Conservation (phyloP, 2,888 invertebrate species). For the Nomada hirtipes region DNA sequence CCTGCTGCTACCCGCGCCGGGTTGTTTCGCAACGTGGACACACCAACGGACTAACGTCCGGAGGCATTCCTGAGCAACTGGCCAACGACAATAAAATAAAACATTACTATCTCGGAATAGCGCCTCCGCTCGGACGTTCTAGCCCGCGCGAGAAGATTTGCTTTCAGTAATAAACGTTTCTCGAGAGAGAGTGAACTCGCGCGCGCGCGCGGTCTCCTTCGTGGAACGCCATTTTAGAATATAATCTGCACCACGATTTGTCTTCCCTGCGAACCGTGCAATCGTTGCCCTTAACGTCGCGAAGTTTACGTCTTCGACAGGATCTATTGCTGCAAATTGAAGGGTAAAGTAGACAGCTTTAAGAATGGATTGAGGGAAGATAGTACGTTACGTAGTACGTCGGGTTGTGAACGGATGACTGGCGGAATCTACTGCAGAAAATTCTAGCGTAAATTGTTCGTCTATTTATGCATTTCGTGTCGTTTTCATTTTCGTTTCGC, state of each 20-base stretch:
- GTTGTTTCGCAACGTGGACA: slow-evolving; percentile 35
- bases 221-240: slow-evolving; percentile 49
- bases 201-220: background rate
- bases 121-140: slow-evolving; percentile 63
- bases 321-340: slow-evolving; percentile 1
- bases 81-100: slow-evolving; percentile 81
- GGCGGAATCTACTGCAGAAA: background rate
- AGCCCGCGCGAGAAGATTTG: slow-evolving; percentile 68
- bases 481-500: background rate
- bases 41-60: slow-evolving; percentile 61
- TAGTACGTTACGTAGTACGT: background rate
- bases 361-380: background rate
- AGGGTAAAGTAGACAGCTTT: background rate
- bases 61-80: slow-evolving; percentile 75
- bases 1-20: slow-evolving; percentile 39
- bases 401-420: no score
- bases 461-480: background rate
- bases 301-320: background rate
- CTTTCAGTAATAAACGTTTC: slow-evolving; percentile 73
- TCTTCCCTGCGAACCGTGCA: slow-evolving; percentile 11
- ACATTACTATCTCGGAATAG: slow-evolving; percentile 82
- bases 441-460: background rate
- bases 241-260: slow-evolving; percentile 38
- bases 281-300: background rate
- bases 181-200: background rate